Conservation (phyloP, 2,797 vertebrate genomes). For the Pterois miles region DNA sequence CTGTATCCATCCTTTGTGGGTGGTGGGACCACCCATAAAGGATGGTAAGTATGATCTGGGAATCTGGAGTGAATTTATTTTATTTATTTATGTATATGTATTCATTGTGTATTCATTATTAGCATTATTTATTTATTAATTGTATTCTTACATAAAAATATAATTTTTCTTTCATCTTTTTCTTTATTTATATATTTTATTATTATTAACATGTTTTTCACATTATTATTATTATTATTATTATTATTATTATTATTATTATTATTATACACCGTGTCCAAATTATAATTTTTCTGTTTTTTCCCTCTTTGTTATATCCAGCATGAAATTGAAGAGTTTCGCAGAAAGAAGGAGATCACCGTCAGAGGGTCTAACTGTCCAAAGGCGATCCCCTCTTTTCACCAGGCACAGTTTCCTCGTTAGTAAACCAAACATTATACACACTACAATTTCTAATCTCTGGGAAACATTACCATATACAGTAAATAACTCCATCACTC, state of each 20-base stretch:
- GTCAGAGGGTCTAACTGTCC: conserved; percentile 91
- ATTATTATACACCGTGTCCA: background rate
- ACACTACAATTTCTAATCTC: background rate
- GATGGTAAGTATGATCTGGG: too few species aligned
- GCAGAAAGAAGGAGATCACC: conserved; percentile 96
- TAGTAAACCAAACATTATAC: conserved; percentile 73
- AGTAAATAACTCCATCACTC: background rate
- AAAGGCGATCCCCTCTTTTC: conserved; percentile 88
- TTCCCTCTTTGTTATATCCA: conserved; percentile 47
- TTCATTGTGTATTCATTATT: too few species aligned
- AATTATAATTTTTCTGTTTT: background rate
- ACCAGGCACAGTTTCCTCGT: conserved; percentile 97
- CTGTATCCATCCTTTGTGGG: too few species aligned
- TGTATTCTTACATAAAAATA: too few species aligned
- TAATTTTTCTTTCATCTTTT: too few species aligned
- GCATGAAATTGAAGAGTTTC: conserved; percentile 93
- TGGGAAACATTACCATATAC: background rate
- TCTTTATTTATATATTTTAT: too few species aligned
- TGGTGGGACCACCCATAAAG: too few species aligned
- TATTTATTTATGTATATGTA: too few species aligned
- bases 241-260: too few species aligned
- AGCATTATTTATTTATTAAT: too few species aligned
- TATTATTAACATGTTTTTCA: too few species aligned
- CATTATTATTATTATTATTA: background rate
- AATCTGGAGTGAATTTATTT: too few species aligned